Evolutionary conservation across 1,140 invertebrate species (phyloP).

Genomic region (Pseudomyrmex sp.): DNA sequence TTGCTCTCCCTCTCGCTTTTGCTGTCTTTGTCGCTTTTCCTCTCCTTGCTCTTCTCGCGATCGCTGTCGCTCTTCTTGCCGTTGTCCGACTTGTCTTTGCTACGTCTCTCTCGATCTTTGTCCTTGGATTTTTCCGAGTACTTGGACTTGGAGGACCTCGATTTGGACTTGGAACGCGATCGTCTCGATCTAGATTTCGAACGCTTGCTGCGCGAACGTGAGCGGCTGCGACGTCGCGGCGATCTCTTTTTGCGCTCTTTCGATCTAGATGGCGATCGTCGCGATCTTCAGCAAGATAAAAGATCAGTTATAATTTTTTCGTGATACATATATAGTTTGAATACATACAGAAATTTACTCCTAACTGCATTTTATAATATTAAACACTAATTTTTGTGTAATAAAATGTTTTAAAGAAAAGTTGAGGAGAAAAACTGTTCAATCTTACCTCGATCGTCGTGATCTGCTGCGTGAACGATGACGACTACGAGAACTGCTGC

Average conservation of each 20-base stretch:
- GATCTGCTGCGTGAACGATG: slow-evolving; percentile 83
- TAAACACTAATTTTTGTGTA: too few relatives aligned
- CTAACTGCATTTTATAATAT: background rate
- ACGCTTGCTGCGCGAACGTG: slow-evolving; percentile 85
- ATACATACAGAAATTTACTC: too few relatives aligned
- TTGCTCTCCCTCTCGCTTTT: slow-evolving; percentile 74
- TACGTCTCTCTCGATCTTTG: slow-evolving; percentile 81
- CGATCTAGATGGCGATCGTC: slow-evolving; percentile 86
- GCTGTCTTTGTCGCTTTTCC: slow-evolving; percentile 78
- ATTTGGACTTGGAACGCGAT: slow-evolving; percentile 83
- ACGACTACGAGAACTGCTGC: slow-evolving; percentile 80
- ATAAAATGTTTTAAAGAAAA: background rate
- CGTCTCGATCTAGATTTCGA: slow-evolving; percentile 82
- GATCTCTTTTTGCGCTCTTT: slow-evolving; percentile 82
- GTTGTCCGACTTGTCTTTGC: slow-evolving; percentile 84
- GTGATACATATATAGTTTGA: too few relatives aligned
- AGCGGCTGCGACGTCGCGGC: slow-evolving; percentile 82
- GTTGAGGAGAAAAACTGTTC: background rate
- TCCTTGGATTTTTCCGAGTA: slow-evolving; percentile 84
- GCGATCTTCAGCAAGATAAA: slow-evolving; percentile 65
- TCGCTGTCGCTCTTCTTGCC: slow-evolving; percentile 81
- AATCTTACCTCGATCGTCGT: slow-evolving; percentile 71
- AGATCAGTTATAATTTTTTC: background rate
- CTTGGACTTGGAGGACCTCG: slow-evolving; percentile 82
- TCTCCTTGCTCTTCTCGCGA: slow-evolving; percentile 62